Percentiles rank a stretch among this genome's conserved stretches.
Conservation (phyloP, 2,888 invertebrate species). For the Aelia acuminata region DNA sequence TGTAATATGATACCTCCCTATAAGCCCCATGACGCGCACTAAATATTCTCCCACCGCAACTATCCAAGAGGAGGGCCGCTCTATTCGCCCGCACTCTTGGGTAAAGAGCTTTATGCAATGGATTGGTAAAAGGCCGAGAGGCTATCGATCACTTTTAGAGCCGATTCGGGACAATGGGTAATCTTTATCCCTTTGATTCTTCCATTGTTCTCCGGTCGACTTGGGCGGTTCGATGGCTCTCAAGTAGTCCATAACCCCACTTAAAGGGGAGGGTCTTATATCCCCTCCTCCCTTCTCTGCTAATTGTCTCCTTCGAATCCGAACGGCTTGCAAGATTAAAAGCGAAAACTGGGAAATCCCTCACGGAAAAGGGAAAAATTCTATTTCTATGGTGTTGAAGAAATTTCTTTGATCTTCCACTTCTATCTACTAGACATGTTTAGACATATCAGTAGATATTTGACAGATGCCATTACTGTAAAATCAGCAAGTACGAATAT, state of each 20-base stretch:
- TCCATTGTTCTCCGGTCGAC: constrained; percentile 51
- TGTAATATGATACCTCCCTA: not conserved
- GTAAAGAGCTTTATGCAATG: constrained; percentile 12
- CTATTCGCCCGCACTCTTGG: not conserved
- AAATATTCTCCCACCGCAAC: not conserved
- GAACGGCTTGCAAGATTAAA: not conserved
- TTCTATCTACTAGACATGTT: not conserved
- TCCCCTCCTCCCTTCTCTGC: not conserved
- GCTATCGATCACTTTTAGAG: constrained; percentile 42
- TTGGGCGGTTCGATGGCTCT: not conserved
- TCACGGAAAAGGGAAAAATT: not conserved
- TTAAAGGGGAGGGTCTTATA: not conserved
- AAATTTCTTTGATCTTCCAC: not conserved
- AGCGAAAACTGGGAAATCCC: not conserved
- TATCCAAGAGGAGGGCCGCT: not conserved
- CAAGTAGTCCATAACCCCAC: constrained; percentile 40
- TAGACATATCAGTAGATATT: no score
- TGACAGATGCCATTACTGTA: no score
- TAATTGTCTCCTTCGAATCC: constrained; percentile 35
- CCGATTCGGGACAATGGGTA: constrained; percentile 50
- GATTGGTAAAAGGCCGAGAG: constrained; percentile 41
- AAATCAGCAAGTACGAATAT: no score
- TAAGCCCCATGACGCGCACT: not conserved
- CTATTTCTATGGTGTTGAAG: no score
- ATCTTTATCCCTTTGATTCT: constrained; percentile 57